Percentiles rank a stretch among this genome's conserved stretches.
These are phyloP conservation scores for Onthophagus taurus DNA, from an alignment of 1,140 invertebrate species.

Conservation along the genomic window DNA sequence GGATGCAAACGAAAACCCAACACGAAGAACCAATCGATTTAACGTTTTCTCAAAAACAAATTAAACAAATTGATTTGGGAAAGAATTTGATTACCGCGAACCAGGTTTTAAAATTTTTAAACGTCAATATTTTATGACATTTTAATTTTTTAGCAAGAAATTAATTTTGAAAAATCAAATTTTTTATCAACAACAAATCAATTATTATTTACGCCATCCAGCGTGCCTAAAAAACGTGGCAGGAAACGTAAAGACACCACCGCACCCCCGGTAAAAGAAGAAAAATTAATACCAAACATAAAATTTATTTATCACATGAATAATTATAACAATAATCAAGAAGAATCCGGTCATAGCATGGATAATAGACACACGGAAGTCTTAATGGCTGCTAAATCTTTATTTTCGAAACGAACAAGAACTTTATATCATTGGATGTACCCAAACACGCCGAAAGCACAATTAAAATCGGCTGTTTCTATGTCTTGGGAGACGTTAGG, in stretches of 20 bases:
- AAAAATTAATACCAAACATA: neutral
- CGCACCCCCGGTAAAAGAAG: neutral
- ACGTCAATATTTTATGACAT: neutral
- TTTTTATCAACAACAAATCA: neutral
- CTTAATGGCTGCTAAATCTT: conserved; percentile 33
- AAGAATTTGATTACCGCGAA: neutral
- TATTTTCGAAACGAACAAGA: conserved; percentile 37
- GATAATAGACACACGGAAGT: conserved; percentile 28
- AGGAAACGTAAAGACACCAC: conserved; percentile 3
- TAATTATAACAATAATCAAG: conserved; percentile 1
- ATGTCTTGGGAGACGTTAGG: conserved; percentile 33
- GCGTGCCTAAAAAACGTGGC: conserved; percentile 8
- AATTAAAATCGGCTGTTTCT: conserved; percentile 31
- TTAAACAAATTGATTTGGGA: conserved; percentile 3
- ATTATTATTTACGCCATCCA: neutral
- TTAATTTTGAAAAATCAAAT: neutral
- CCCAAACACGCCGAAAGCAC: conserved; percentile 32
- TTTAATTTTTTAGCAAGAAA: neutral
- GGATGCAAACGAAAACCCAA: too few species aligned
- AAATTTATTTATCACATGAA: conserved; percentile 1
- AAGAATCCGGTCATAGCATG: neutral
- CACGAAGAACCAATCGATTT: conserved; percentile 15
- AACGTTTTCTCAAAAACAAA: conserved; percentile 7
- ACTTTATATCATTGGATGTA: conserved; percentile 39
- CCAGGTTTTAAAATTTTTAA: neutral